Conservation (phyloP, 2,888 invertebrate species). For the Esperia sulphurella region DNA sequence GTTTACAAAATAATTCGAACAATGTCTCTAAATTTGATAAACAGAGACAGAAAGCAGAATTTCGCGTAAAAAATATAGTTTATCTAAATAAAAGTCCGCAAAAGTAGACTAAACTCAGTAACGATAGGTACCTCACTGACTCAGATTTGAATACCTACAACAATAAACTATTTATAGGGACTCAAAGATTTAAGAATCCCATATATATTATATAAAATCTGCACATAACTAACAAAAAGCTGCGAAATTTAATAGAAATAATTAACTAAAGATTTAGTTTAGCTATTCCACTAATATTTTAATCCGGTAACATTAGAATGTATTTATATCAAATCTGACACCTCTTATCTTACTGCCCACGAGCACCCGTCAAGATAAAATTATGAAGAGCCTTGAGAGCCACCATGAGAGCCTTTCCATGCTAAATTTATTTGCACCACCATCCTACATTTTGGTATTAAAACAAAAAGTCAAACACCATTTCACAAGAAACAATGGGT, state of each 20-base stretch:
- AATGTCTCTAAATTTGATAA: no score
- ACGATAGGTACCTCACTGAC: no score
- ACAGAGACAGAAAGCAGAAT: no score
- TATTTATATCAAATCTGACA: constrained; percentile 49
- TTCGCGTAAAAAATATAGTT: no score
- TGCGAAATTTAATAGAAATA: neutral
- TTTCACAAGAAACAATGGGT: constrained; percentile 54
- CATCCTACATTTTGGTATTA: constrained; percentile 38
- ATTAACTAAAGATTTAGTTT: constrained; percentile 6
- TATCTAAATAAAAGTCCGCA: no score
- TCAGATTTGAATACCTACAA: no score
- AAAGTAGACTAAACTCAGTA: no score
- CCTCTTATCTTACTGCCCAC: constrained; percentile 52
- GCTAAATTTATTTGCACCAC: constrained; percentile 67
- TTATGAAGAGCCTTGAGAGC: constrained; percentile 20
- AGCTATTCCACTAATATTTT: constrained; percentile 20
- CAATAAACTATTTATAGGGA: no score
- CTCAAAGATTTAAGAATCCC: no score
- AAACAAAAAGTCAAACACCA: constrained; percentile 67
- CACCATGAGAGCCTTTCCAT: constrained; percentile 45
- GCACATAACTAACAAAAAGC: neutral
- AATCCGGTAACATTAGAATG: constrained; percentile 39
- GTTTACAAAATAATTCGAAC: no score
- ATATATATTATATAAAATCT: no score
- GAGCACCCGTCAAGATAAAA: constrained; percentile 49